Evolutionary conservation across 1,140 invertebrate genomes (phyloP).

Genomic region (Neomicropteryx cornuta): DNA sequence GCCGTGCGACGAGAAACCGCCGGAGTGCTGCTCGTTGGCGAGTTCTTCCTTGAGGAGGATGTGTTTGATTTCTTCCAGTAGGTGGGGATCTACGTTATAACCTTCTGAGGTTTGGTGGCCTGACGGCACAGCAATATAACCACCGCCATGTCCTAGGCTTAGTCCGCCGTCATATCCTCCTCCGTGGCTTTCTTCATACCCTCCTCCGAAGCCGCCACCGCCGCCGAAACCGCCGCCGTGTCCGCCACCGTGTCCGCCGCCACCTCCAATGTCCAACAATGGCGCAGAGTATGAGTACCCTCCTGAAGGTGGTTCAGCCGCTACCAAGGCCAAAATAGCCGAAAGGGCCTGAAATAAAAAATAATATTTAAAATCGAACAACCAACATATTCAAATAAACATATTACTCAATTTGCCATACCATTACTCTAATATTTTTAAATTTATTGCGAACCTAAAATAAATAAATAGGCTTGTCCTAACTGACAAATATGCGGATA

Average conservation of each 20-base stretch:
- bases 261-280: constrained; percentile 12
- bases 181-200: constrained; percentile 30
- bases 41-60: constrained; percentile 71
- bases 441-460: too few relatives aligned
- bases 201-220: constrained; percentile 23
- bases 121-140: constrained; percentile 58
- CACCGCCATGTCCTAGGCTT: constrained; percentile 48
- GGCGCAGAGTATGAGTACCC: constrained; percentile 18
- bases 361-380: constrained; percentile 4
- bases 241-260: constrained; percentile 35
- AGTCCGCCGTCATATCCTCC: constrained; percentile 25
- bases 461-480: too few relatives aligned
- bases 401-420: too few relatives aligned
- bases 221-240: constrained; percentile 27
- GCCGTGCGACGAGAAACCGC: constrained; percentile 25
- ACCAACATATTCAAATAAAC: too few relatives aligned
- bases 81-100: constrained; percentile 61
- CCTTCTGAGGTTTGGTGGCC: constrained; percentile 67
- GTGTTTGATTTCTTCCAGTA: constrained; percentile 69
- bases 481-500: too few relatives aligned
- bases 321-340: constrained; percentile 33
- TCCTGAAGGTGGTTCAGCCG: constrained; percentile 30
- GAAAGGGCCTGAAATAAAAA: constrained; percentile 28
- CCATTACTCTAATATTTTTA: too few relatives aligned
- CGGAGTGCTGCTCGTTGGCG: constrained; percentile 39